Conservation (phyloP, 1,140 invertebrate species). For the Nebria ingens region DNA sequence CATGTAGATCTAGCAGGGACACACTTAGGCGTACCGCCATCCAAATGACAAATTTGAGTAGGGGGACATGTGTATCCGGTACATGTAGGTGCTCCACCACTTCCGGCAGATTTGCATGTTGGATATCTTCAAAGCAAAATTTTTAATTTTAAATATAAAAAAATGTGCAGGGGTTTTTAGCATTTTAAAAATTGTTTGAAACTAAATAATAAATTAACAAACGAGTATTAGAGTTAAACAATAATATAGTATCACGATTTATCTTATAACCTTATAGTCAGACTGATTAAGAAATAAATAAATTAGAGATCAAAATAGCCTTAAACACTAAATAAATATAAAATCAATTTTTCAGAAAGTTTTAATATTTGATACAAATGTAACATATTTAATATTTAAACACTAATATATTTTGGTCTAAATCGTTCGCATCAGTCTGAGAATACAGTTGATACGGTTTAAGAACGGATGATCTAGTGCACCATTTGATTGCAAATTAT, state of each 20-base stretch:
- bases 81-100: slow-evolving; percentile 18
- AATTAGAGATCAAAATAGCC: too few relatives aligned
- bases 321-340: too few relatives aligned
- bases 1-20: slow-evolving; percentile 16
- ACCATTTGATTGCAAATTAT: too few relatives aligned
- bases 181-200: background rate
- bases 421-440: too few relatives aligned
- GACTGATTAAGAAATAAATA: too few relatives aligned
- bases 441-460: too few relatives aligned
- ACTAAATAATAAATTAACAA: background rate
- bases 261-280: too few relatives aligned
- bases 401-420: too few relatives aligned
- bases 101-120: slow-evolving; percentile 24
- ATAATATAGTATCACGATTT: slow-evolving; percentile 2
- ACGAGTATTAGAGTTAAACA: background rate
- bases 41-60: slow-evolving; percentile 27
- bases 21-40: slow-evolving; percentile 29
- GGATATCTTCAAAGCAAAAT: slow-evolving; percentile 21
- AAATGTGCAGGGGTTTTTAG: background rate
- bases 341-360: too few relatives aligned
- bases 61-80: slow-evolving; percentile 28
- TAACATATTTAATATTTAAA: too few relatives aligned
- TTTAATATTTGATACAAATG: too few relatives aligned
- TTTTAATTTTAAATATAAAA: background rate
- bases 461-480: too few relatives aligned